Evolutionary conservation across 2,888 invertebrate genomes (phyloP), one percentile per base, ranked within the genome.

Genomic region (Scelioninae gen. 2): DNA sequence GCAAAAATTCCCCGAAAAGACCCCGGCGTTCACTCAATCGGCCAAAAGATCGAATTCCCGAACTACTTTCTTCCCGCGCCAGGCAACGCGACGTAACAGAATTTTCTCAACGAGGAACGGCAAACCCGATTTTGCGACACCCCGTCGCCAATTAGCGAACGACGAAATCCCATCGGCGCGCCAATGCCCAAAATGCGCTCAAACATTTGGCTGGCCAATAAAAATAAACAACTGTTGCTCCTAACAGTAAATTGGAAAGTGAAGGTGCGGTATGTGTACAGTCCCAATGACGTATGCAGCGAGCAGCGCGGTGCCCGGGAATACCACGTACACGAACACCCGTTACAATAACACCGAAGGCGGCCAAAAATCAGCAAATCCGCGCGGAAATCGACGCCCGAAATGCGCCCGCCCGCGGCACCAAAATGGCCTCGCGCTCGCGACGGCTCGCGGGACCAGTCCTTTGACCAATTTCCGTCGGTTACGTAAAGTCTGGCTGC

Each of bases 181-280:
- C 53, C 1, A 25, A 15, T 37, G 16, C 25, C 68, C 55, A 50
- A 70, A 65, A 74, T 22, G 33, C 22, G 22, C 46, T 15, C 52
- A 68, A 68, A 60, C 25, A 16, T 11, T 60, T 45, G 31, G 37
- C 43, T 55, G 58, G 33, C 48, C 52, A 69, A 76, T 73, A 74
- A 74, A 76, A 76, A 74, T 68, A 73, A 74, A 69, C 63, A 64
- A 73, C 75, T 65, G 75, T 68, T 50, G 58, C 73, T 74, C 70
- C 78, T 77, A 78, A 75, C 78, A 76, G 80, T 70, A 78, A 79
- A 82, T 80, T 81, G 82, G 80, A 85, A 85, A 85, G 85, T 84
- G 85, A 85, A 84, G 84, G 85, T 82, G 79, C 80, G 73, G 75
- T 73, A 60, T 70, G 72, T 75, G 69, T 74, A 73, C 81, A 79